Base-by-base conservation (phyloP, 2,888 invertebrate species). In the Drosophila mayaguana region DNA sequence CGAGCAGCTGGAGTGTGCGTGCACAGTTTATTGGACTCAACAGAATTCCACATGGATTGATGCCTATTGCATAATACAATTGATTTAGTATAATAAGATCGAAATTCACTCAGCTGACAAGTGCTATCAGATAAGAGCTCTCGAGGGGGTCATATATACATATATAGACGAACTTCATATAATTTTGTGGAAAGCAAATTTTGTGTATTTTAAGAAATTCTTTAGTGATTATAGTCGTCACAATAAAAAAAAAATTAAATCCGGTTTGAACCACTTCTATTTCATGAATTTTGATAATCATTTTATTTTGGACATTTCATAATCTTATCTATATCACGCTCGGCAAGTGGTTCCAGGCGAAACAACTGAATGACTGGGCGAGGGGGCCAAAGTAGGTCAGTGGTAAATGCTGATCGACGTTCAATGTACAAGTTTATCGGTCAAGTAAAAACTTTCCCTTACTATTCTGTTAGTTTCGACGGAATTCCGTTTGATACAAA, bases 1-100 rank as follows among this genome's bases (percentile, higher is more conserved):
- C 25, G 45, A 59, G 25, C 81, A 81, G 60, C 72, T 63, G 46
- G 7, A 45, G 25, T 65, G 14, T 50, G 72, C 88, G 77, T 83
- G 88, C 45, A 67, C 75, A 65, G 55, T 51, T 48, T 56, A 73
- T 56, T 56, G 51, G 40, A 63, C 20, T 14, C 42, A 11, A 22
- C 22, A 34, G 46, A 18, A 43, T 40, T 40, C 25, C 11, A 22
- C 11, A 51, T 43, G 5, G 18, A 32, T 48, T 14, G 18, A 22
- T 48, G n/a, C 2, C 16, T 20, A 34, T 77, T 78, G 65, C 70
- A 51, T 55, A 70, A 74, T 53, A 18, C 20, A 59, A 20, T 16
- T 20, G 32, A 20, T 38, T 32, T 48, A 3, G 14, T 38, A 7
- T n/a, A 18, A 14, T 11, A 46, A 36, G 25, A n/a, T 55, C 18